Evolutionary conservation across 2,888 invertebrate genomes (phyloP), one percentile per base, ranked within the genome.

Genomic region (Eristalinus sepulchralis): DNA sequence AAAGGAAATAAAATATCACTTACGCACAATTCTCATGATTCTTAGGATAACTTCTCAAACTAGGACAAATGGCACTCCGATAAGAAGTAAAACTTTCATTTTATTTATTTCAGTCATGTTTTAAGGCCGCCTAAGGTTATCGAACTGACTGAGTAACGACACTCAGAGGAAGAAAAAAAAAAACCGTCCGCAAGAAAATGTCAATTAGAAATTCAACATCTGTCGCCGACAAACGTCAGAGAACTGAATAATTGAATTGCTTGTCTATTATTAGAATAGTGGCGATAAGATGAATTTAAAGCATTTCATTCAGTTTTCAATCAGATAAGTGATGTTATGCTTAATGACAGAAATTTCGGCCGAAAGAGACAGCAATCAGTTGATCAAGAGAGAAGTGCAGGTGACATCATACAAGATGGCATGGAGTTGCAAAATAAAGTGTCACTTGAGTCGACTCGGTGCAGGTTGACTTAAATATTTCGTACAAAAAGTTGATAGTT

Each of bases 81-180:
- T 47, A 17, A n/a, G 17, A 47, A 17, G n/a, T 31, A 9, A 33
- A 62, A 33, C 33, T 13, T 33, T 57, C n/a, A 20, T 31, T 36
- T 59, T 63, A 36, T 17, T 27, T 68, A 77, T 62, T 68, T 62
- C 59, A 17, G 77, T 77, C 77, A 77, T 77, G 77, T 62, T 63
- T 62, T 36, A 66, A 47, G 36, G 22, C 20, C 47, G 57, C n/a
- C 20, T n/a, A 22, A 57, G 76, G 76, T 60, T 47, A 33, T 60
- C 53, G 67, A 76, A 67, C 76, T 60, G 13, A 20, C 24, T 34
- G 27, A 13, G 24, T 20, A 6, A n/a, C 27, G 64, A 57, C 6
- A 27, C 10, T n/a, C n/a, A n/a, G 27, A 27, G 2, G 27, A 27
- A 5, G 5, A 27, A 5, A 17, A 47, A 17, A 47, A 47, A 17